phyloP scores from a whole-genome alignment of 2,888 invertebrate genomes.

The Dicyrtoma fusca region DNA sequence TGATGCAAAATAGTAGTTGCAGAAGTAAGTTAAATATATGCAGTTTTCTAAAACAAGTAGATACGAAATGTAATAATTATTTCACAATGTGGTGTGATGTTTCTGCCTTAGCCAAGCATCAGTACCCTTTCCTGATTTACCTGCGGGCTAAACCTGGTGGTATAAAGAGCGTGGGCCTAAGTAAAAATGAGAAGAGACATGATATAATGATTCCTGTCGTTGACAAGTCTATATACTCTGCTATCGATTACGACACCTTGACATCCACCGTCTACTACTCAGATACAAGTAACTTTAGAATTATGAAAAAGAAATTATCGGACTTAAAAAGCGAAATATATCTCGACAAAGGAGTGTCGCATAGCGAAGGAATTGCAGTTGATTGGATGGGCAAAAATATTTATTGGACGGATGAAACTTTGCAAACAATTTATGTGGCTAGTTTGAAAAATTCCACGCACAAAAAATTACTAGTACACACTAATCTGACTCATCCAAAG shows the following conservation, averaged over 20 bases:
- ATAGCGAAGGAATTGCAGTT: conserved; percentile 76
- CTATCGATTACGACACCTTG: conserved; percentile 71
- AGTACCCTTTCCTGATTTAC: conserved; percentile 69
- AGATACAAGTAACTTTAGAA: conserved; percentile 59
- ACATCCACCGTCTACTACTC: conserved; percentile 70
- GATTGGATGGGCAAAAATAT: conserved; percentile 83
- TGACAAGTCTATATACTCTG: conserved; percentile 68
- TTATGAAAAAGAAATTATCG: conserved; percentile 65
- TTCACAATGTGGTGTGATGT: too few relatives aligned
- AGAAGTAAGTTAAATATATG: conserved; percentile 62
- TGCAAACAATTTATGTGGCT: conserved; percentile 71
- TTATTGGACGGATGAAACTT: conserved; percentile 80
- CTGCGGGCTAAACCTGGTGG: conserved; percentile 69
- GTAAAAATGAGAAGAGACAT: conserved; percentile 34
- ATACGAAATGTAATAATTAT: too few relatives aligned
- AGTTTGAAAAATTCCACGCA: conserved; percentile 66
- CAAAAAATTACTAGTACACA: conserved; percentile 65
- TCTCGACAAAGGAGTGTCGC: conserved; percentile 66
- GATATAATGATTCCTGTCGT: conserved; percentile 73
- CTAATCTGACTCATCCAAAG: conserved; percentile 66
- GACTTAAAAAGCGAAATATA: conserved; percentile 66
- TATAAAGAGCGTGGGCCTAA: conserved; percentile 43
- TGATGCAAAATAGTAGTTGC: conserved; percentile 66
- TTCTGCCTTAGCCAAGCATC: conserved; percentile 62
- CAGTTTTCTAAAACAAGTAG: too few relatives aligned